A percentile compares a stretch with the other conserved stretches of the same genome.
phyloP scores from a whole-genome alignment of 2,113 vertebrate genomes.

The Papio anubis region DNA sequence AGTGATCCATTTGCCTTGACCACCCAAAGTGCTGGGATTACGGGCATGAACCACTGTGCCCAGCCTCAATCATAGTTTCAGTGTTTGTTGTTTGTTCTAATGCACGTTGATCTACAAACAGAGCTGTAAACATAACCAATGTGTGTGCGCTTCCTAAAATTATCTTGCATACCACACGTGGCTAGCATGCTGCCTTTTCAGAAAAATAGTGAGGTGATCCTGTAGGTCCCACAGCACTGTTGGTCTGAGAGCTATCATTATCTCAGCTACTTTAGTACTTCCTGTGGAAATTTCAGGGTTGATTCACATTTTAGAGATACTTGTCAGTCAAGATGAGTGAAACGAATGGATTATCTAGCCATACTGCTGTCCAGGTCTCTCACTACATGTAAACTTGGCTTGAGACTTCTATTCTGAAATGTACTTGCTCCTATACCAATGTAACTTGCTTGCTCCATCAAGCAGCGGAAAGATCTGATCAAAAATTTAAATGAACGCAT shows the following conservation, averaged over 20 bases:
- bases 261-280: constrained; percentile 25
- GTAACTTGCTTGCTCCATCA: constrained; percentile 59
- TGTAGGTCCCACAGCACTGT: not conserved
- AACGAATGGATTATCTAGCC: not conserved
- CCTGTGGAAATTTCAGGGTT: constrained; percentile 40
- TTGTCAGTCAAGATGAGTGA: constrained; percentile 58
- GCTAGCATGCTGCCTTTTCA: not conserved
- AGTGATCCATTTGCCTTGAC: not conserved
- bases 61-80: not conserved
- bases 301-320: not conserved
- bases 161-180: not conserved
- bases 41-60: not conserved
- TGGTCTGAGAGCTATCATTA: not conserved
- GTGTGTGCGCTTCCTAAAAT: not conserved
- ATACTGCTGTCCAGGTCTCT: not conserved
- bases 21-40: not conserved
- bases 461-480: constrained; percentile 71
- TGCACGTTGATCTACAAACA: not conserved
- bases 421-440: not conserved
- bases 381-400: not conserved
- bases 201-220: not conserved
- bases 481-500: constrained; percentile 77
- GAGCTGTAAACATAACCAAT: not conserved
- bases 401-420: constrained; percentile 69
- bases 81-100: not conserved